Evolutionary conservation across 2,888 invertebrate species (phyloP).

Genomic region (Drosophila paramelanica): DNA sequence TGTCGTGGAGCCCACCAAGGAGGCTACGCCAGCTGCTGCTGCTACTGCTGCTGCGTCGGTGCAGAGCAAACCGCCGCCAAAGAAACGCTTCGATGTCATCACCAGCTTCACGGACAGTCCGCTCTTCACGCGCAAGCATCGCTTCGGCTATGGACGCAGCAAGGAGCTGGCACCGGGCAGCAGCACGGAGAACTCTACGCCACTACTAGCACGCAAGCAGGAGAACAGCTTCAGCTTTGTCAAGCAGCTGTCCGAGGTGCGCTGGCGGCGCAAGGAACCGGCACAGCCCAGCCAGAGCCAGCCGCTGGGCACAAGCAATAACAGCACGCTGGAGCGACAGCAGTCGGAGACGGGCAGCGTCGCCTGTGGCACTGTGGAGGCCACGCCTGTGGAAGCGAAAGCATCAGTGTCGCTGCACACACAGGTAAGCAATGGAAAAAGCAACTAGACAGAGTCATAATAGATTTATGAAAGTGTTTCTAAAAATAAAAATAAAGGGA

Average conservation of each 20-base stretch:
- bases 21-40: neutral
- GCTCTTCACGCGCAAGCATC: constrained; percentile 85
- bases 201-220: constrained; percentile 81
- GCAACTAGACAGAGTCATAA: too few relatives aligned
- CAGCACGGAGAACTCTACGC: constrained; percentile 80
- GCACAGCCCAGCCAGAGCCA: constrained; percentile 55
- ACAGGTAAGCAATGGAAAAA: constrained; percentile 72
- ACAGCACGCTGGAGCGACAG: constrained; percentile 62
- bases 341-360: constrained; percentile 46
- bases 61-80: constrained; percentile 61
- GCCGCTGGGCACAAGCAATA: constrained; percentile 36
- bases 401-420: constrained; percentile 85
- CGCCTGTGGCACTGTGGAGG: constrained; percentile 78
- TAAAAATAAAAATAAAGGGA: neutral
- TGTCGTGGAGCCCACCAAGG: constrained; percentile 51
- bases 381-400: constrained; percentile 84
- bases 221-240: constrained; percentile 84
- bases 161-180: constrained; percentile 68
- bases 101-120: constrained; percentile 85
- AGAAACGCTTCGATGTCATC: constrained; percentile 84
- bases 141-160: constrained; percentile 82
- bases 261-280: constrained; percentile 83
- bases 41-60: constrained; percentile 18
- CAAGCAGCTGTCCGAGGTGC: constrained; percentile 84
- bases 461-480: neutral